Base-by-base conservation (phyloP, 2,113 vertebrate species). In the Nansenia antarctica region DNA sequence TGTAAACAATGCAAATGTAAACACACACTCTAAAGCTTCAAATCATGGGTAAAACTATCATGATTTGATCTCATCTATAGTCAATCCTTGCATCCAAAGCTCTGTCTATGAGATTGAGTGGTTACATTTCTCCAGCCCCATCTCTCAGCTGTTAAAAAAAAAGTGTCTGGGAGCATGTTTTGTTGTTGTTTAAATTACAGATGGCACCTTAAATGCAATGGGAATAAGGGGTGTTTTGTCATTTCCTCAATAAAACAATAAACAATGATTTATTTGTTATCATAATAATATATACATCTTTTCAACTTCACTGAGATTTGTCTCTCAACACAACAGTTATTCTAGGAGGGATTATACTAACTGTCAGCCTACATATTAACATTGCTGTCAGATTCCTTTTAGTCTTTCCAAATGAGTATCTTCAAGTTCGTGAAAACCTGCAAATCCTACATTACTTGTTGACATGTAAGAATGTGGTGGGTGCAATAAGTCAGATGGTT, bases 401-500 rank as follows among this genome's bases (percentile, higher is more conserved):
- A 29, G 67, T 68, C 39, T 42, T 1, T 15, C 11, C 53, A 58
- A 31, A 31, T 20, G 18, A 73, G 35, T 65, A 37, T 69, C 29
- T 59, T 27, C 68, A 45, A 85, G 72, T 68, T 35, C 69, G 72
- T 78, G 58, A 15, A 5, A 70, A 84, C 72, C 70, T 11, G 26
- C 20, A 45, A 73, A 73, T 24, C 34, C 60, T 49, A 73, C 76
- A 73, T 82, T 64, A 39, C 78, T 52, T 42, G 78, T 71, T 84
- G 83, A 87, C 78, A 78, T 72, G 67, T 78, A 67, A 82, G 82
- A 84, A 83, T 81, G 80, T 58, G 22, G 39, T 55, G 77, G 74
- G 74, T 79, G 79, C 76, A 81, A 76, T 69, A 70, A 69, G 71
- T 66, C 66, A 61, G 24, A 59, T 49, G 45, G 18, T 49, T 49